A percentile compares a stretch with the other conserved stretches of the same genome.
Evolutionary conservation across 2,888 invertebrate genomes (phyloP).

Genomic region (Tachina fera): DNA sequence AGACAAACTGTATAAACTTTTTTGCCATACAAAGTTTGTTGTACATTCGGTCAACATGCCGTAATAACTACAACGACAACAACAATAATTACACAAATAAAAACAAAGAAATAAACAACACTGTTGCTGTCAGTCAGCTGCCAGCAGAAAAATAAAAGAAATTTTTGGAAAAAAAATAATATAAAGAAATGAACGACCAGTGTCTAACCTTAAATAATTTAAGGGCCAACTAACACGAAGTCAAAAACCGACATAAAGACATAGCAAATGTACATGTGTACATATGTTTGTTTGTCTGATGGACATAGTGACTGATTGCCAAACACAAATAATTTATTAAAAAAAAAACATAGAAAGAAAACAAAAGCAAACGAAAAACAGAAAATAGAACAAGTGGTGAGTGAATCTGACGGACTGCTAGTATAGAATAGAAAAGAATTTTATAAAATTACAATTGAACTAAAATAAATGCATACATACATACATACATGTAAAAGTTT

Average conservation of each 20-base stretch:
- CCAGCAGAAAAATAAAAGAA: conserved; percentile 16
- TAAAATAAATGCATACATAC: conserved; percentile 18
- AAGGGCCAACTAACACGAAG: conserved; percentile 64
- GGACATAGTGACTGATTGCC: conserved; percentile 63
- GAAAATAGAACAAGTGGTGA: conserved; percentile 46
- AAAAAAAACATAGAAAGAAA: conserved; percentile 6
- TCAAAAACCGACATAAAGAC: conserved; percentile 60
- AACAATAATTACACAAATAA: conserved; percentile 6
- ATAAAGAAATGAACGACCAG: conserved; percentile 37
- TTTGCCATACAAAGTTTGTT: conserved; percentile 47
- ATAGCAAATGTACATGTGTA: background rate
- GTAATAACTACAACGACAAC: background rate
- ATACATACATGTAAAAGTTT: background rate
- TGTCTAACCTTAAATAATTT: conserved; percentile 69
- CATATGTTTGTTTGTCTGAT: conserved; percentile 12
- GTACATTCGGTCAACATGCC: conserved; percentile 52
- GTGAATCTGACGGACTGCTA: conserved; percentile 25
- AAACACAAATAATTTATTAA: conserved; percentile 46
- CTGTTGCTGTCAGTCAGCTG: conserved; percentile 52
- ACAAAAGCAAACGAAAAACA: conserved; percentile 18
- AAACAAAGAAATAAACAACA: conserved; percentile 24
- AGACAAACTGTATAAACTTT: conserved; percentile 45
- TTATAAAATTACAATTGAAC: conserved; percentile 55
- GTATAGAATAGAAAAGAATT: conserved; percentile 18
- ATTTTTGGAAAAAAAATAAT: conserved; percentile 58